Evolutionary conservation across 2,888 invertebrate genomes (phyloP).

Genomic region (Chrysotoxum bicinctum): DNA sequence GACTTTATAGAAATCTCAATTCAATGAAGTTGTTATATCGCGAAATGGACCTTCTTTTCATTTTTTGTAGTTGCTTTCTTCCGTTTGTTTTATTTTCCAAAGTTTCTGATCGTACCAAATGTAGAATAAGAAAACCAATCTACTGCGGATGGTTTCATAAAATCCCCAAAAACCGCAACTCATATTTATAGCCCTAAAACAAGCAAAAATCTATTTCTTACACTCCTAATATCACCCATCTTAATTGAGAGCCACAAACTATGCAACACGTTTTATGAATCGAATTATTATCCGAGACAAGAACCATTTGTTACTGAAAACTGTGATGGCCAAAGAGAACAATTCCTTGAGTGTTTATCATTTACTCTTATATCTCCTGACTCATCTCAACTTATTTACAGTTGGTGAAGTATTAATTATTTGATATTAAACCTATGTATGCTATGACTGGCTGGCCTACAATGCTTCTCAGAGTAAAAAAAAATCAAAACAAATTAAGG

Average conservation of each 20-base stretch:
- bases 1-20: no score
- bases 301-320: constrained; percentile 1
- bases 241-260: neutral
- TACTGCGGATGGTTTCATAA: no score
- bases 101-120: no score
- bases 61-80: no score
- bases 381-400: constrained; percentile 29
- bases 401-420: constrained; percentile 16
- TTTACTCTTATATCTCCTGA: constrained; percentile 4
- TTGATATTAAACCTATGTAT: constrained; percentile 49
- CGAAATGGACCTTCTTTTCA: no score
- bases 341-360: neutral
- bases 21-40: no score
- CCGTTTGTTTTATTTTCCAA: no score
- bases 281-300: neutral
- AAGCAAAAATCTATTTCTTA: neutral
- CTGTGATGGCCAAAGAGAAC: neutral
- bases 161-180: no score
- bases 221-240: neutral
- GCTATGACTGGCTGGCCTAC: constrained; percentile 47
- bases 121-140: no score
- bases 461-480: constrained; percentile 47
- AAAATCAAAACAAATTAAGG: constrained; percentile 69
- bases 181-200: no score
- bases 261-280: neutral